A percentile compares a stretch with the other conserved stretches of the same genome.
Conservation (phyloP, 2,113 vertebrate species). For the Muscicapa adusta region DNA sequence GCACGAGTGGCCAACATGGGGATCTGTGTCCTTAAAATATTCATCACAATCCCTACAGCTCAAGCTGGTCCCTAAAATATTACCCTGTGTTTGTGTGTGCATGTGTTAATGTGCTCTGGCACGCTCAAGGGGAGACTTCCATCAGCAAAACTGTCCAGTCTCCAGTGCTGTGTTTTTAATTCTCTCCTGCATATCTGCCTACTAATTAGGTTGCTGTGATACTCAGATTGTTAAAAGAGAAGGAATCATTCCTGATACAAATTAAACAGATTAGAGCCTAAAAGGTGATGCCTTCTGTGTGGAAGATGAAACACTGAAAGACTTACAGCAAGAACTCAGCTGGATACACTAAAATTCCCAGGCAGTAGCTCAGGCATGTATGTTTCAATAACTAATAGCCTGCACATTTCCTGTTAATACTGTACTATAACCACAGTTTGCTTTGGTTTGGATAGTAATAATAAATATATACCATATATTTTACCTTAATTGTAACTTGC, state of each 20-base stretch:
- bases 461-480: constrained; percentile 45
- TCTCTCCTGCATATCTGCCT: neutral
- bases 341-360: constrained; percentile 18
- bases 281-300: neutral
- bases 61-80: neutral
- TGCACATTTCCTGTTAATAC: constrained; percentile 58
- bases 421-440: constrained; percentile 37
- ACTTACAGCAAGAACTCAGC: neutral
- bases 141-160: neutral
- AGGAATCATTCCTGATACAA: neutral
- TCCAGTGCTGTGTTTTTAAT: neutral
- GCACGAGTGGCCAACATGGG: neutral
- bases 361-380: constrained; percentile 19
- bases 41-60: neutral
- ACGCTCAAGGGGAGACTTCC: neutral
- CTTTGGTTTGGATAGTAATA: constrained; percentile 47
- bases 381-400: constrained; percentile 48
- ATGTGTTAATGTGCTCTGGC: neutral
- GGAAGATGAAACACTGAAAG: neutral
- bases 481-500: constrained; percentile 33
- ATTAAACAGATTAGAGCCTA: neutral
- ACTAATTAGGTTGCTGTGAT: constrained; percentile 20
- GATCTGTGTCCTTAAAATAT: neutral
- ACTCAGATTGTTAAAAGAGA: neutral
- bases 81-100: neutral